phyloP scores from a whole-genome alignment of 2,113 vertebrate genomes.

The Anhinga rufa region DNA sequence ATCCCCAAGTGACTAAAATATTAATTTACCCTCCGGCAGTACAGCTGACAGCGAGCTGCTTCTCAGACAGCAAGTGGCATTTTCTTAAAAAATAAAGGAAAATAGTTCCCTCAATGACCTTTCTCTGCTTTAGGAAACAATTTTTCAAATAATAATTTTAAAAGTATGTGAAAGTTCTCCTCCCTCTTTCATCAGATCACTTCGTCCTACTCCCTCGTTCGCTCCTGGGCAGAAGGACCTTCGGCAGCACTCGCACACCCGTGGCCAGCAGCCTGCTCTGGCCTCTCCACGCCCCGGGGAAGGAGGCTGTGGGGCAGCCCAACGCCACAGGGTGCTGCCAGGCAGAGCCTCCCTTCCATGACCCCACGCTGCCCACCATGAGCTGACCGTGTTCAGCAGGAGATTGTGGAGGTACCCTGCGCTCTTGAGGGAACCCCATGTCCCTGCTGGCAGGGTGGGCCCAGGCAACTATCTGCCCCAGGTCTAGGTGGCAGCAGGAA shows the following conservation, averaged over 20 bases:
- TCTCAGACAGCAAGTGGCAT: constrained; percentile 84
- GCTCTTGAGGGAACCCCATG: not conserved
- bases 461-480: fast-evolving
- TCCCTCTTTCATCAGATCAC: not conserved
- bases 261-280: not conserved
- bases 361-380: not conserved
- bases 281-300: fast-evolving
- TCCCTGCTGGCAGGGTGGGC: not conserved
- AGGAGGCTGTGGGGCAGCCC: not conserved
- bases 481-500: not conserved
- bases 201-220: not conserved
- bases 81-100: constrained; percentile 82
- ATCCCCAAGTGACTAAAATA: constrained; percentile 93
- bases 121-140: constrained; percentile 60
- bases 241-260: fast-evolving
- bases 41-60: constrained; percentile 75
- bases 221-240: not conserved
- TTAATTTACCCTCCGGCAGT: constrained; percentile 90
- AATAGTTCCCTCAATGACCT: constrained; percentile 66
- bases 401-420: not conserved
- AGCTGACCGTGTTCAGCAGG: not conserved
- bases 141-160: constrained; percentile 39
- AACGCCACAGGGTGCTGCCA: not conserved
- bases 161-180: not conserved
- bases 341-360: not conserved